Conservation (phyloP, 2,113 vertebrate genomes). For the Clarias gariepinus region DNA sequence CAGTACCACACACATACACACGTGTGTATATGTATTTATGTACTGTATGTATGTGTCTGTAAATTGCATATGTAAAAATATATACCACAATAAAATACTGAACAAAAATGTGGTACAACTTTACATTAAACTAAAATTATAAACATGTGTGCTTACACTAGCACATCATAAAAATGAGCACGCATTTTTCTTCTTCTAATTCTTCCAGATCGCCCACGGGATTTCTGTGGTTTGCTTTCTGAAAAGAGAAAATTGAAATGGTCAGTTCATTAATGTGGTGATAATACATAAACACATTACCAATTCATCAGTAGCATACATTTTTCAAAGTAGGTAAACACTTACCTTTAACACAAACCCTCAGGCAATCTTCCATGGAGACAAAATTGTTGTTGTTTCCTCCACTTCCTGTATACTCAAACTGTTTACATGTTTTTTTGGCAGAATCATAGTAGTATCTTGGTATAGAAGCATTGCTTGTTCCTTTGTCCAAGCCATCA, state of each 20-base stretch:
- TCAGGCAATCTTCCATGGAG: conserved; percentile 71
- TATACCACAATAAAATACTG: neutral
- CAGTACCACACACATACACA: too few relatives aligned
- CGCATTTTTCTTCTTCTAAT: neutral
- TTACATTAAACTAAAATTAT: neutral
- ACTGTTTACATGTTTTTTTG: conserved; percentile 78
- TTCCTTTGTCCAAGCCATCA: conserved; percentile 80
- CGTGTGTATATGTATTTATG: neutral
- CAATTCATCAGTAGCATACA: neutral
- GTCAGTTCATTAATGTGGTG: neutral
- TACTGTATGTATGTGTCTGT: neutral
- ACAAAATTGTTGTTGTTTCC: conserved; percentile 92
- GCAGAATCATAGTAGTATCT: conserved; percentile 86
- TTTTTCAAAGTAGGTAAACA: neutral
- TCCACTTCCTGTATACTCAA: conserved; percentile 86
- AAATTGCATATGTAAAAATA: conserved; percentile 15
- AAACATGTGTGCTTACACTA: neutral
- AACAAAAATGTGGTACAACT: neutral
- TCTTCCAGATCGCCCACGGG: neutral
- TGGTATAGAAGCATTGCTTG: conserved; percentile 80
- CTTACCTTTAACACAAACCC: conserved; percentile 79
- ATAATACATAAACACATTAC: neutral
- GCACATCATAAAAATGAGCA: neutral
- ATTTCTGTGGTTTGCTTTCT: conserved; percentile 14
- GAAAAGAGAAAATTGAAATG: conserved; percentile 38